Evolutionary conservation across 1,140 invertebrate species (phyloP), one percentile per base, ranked within the genome.

Genomic region (Scaptomyza pallida): DNA sequence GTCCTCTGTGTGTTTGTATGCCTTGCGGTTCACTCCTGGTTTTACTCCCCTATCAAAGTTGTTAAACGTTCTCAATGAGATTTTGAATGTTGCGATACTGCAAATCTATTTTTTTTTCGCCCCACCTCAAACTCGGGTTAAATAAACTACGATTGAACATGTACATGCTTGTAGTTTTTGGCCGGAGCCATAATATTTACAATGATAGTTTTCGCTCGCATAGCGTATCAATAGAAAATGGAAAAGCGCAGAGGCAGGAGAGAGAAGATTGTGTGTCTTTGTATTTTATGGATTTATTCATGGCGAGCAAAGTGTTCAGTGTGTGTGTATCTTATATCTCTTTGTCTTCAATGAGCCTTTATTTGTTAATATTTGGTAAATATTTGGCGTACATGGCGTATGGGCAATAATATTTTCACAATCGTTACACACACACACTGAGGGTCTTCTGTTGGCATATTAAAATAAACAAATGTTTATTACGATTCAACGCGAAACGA

Each of bases 291-390:
- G 72, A 85, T 83, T 83, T 83, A 85, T 83, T 82, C 57, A 62
- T 67, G 37, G 59, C 30, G 16, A 55, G 41, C 35, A 30, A 37
- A 26, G 30, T 61, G 35, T 41, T 10, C 5, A n/a, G n/a, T n/a
- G 26, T 15, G 73, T 70, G 77, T 65, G 69, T 57, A 40, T 13
- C 23, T 8, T 37, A 33, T 81, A 55, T 74, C 50, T 69, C 47
- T 65, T 40, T 55, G 43, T 30, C 71, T 56, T 75, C 75, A 82
- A 75, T 83, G 78, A 69, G 79, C 82, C 55, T 78, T 72, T 88
- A 81, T 88, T 88, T 88, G 81, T 86, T 85, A 88, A 86, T 86
- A 88, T 88, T 81, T 88, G 65, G 82, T 71, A 86, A 88, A 86
- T 86, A 86, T 86, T 86, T 86, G 81, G 61, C 70, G 78, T 86